Evolutionary conservation across 2,113 vertebrate genomes (phyloP).

Genomic region (Limanda limanda): DNA sequence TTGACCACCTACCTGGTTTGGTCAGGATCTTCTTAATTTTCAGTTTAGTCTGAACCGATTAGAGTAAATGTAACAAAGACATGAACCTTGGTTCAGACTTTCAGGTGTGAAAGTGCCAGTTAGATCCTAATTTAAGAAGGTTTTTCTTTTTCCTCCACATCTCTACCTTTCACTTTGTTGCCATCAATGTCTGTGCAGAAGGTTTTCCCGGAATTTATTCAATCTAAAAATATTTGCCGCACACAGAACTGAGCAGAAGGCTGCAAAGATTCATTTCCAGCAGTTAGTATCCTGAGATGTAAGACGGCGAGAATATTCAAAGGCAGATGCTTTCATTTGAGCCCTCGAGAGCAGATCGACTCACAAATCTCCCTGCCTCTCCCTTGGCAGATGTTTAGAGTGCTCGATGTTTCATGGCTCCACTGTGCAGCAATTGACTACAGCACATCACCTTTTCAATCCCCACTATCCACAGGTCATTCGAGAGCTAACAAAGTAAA

Average conservation of each 20-base stretch:
- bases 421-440: slow-evolving; percentile 18
- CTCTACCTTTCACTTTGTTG: neutral
- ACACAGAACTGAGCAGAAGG: slow-evolving; percentile 10
- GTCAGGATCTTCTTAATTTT: too few relatives aligned
- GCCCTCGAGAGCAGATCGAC: slow-evolving; percentile 60
- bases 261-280: slow-evolving; percentile 32
- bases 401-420: slow-evolving; percentile 54
- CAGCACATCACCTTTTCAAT: too few relatives aligned
- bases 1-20: too few relatives aligned
- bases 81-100: too few relatives aligned
- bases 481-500: too few relatives aligned
- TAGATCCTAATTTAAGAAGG: neutral
- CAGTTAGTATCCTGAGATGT: slow-evolving; percentile 41
- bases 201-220: slow-evolving; percentile 17
- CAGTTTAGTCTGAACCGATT: too few relatives aligned
- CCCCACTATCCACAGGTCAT: too few relatives aligned
- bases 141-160: neutral
- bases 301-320: slow-evolving; percentile 64
- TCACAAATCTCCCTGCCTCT: slow-evolving; percentile 63
- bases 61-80: too few relatives aligned
- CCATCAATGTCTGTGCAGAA: neutral
- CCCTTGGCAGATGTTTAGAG: slow-evolving; percentile 66
- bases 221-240: slow-evolving; percentile 22
- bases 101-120: too few relatives aligned
- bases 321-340: slow-evolving; percentile 70